phyloP scores from a whole-genome alignment of 2,113 vertebrate species.

The Embiotoca jacksoni region DNA sequence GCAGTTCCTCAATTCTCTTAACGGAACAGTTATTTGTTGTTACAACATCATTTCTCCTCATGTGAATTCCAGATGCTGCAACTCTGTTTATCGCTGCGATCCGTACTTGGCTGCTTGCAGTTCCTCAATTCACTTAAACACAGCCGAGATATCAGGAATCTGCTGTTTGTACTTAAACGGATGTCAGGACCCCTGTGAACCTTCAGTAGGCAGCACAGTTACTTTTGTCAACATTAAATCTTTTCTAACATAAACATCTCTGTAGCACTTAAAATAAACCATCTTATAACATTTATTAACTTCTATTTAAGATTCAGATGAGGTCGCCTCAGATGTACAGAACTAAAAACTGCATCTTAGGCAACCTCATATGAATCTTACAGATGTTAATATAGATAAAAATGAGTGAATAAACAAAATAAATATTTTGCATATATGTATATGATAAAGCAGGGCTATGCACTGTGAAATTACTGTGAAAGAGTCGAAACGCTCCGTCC shows the following conservation, averaged over 20 bases:
- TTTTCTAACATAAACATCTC: neutral
- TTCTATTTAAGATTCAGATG: neutral
- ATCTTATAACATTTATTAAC: neutral
- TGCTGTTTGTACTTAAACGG: conserved; percentile 33
- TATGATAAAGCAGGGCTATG: too few relatives aligned
- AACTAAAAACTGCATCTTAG: neutral
- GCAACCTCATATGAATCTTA: too few relatives aligned
- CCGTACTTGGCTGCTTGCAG: conserved; percentile 10
- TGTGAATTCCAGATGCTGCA: conserved; percentile 42
- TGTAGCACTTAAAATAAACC: conserved; percentile 1
- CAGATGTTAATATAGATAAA: too few relatives aligned
- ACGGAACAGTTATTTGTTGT: conserved; percentile 46
- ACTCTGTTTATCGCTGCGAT: conserved; percentile 39
- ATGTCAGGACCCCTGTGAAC: conserved; percentile 16
- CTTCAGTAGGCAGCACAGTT: neutral
- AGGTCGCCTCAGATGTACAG: too few relatives aligned
- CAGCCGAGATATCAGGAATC: conserved; percentile 14
- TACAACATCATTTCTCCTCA: conserved; percentile 23
- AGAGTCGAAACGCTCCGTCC: too few relatives aligned
- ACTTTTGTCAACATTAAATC: neutral
- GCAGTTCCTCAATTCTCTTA: conserved; percentile 11
- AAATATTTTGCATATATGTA: too few relatives aligned
- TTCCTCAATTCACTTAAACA: conserved; percentile 32
- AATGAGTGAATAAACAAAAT: too few relatives aligned
- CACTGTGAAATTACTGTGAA: too few relatives aligned